Percentiles rank a stretch among this genome's conserved stretches.
phyloP scores from a whole-genome alignment of 1,140 invertebrate species.

The Monochamus saltuarius region DNA sequence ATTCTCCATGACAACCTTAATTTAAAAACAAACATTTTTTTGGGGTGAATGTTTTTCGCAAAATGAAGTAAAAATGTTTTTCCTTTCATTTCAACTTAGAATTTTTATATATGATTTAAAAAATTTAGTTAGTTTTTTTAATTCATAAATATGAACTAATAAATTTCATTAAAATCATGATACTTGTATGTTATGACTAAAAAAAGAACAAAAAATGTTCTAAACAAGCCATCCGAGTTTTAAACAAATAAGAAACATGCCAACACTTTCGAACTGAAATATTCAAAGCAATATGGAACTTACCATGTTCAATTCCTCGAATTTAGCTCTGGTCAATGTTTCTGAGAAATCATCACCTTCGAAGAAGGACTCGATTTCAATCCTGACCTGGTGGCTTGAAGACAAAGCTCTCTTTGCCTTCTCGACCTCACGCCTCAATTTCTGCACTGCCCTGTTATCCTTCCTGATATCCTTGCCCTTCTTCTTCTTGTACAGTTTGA shows the following conservation, averaged over 20 bases:
- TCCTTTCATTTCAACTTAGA: no score
- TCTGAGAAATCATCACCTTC: conserved; percentile 99
- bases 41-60: no score
- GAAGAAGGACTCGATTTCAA: conserved; percentile 99
- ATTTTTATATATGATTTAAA: no score
- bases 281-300: conserved; percentile 21
- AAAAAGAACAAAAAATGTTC: no score
- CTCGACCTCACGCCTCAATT: conserved; percentile 94
- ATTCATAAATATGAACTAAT: no score
- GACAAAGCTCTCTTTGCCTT: conserved; percentile 97
- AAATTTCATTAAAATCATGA: no score
- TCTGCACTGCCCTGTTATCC: conserved; percentile 94
- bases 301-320: conserved; percentile 98
- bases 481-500: conserved; percentile 99
- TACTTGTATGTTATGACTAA: no score
- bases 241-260: background rate
- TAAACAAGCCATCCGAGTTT: background rate
- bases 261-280: no score
- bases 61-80: no score
- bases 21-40: no score
- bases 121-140: no score
- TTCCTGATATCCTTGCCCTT: conserved; percentile 97
- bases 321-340: conserved; percentile 97
- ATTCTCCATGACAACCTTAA: no score
- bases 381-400: conserved; percentile 92